Evolutionary conservation across 1,140 invertebrate genomes (phyloP).

Genomic region (Adelges cooleyi): DNA sequence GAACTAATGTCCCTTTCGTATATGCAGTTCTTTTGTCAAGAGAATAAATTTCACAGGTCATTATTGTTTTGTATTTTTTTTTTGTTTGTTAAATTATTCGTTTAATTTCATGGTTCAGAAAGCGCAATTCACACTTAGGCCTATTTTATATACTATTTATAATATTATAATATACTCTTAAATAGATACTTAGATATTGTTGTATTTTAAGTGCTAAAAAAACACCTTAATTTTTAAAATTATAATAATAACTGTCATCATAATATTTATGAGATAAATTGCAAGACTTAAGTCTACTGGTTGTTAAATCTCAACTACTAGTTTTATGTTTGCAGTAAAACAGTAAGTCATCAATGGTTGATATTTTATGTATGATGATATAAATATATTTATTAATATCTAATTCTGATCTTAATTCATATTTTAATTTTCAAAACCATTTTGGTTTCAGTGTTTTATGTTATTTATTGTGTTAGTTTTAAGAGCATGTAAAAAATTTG

Average conservation of each 20-base stretch:
- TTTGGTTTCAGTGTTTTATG: constrained; percentile 17
- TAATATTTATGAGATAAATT: background rate
- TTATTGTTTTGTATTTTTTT: constrained; percentile 30
- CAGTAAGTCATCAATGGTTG: background rate
- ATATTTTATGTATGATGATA: background rate
- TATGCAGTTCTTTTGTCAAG: background rate
- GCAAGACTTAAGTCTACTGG: background rate
- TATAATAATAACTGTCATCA: background rate
- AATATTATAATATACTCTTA: constrained; percentile 23
- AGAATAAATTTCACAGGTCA: constrained; percentile 18
- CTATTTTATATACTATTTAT: constrained; percentile 29
- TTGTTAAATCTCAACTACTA: background rate
- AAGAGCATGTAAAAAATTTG: constrained; percentile 11
- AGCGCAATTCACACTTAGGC: constrained; percentile 18
- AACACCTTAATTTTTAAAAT: background rate
- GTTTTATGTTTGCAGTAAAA: background rate
- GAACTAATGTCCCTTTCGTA: background rate
- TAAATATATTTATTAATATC: background rate
- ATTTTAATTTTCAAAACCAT: constrained; percentile 1
- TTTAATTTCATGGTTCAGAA: constrained; percentile 29
- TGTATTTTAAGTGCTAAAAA: constrained; percentile 28
- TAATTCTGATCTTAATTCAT: constrained; percentile 15
- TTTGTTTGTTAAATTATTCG: constrained; percentile 17
- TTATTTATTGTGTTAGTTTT: constrained; percentile 22
- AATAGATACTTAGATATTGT: constrained; percentile 19